A percentile compares a stretch with the other conserved stretches of the same genome.
These are phyloP conservation scores for Microcaecilia unicolor DNA, from an alignment of 2,797 vertebrate genomes.

Conservation along the genomic window DNA sequence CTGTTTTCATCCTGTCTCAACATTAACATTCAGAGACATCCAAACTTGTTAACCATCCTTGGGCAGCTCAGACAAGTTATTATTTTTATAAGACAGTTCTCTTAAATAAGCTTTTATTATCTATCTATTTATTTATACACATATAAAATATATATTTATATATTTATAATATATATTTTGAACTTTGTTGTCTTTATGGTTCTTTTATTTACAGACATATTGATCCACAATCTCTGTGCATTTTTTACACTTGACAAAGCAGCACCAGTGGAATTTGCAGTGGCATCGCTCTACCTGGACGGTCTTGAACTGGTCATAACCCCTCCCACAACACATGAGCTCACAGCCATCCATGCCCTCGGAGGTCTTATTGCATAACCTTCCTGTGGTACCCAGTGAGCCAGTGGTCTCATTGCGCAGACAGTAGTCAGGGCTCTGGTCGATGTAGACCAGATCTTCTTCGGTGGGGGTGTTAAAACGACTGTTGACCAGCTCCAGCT, in stretches of 20 bases:
- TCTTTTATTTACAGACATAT: conserved; percentile 94
- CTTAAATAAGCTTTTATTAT: conserved; percentile 55
- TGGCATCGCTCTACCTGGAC: conserved; percentile 90
- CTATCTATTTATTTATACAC: conserved; percentile 60
- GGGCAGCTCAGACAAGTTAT: too few relatives aligned
- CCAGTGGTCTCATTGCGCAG: conserved; percentile 87
- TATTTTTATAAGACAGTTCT: too few relatives aligned
- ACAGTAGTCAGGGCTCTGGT: conserved; percentile 93
- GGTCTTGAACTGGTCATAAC: conserved; percentile 95
- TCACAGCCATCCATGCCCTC: conserved; percentile 95
- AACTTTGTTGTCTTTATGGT: too few relatives aligned
- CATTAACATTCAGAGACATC: conserved; percentile 1
- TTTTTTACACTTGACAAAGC: conserved; percentile 92
- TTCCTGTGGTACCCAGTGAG: conserved; percentile 83
- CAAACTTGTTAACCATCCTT: too few relatives aligned
- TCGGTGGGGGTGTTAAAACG: conserved; percentile 82
- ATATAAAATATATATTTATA: conserved; percentile 74
- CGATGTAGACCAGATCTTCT: conserved; percentile 86
- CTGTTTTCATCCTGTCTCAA: too few relatives aligned
- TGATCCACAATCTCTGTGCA: conserved; percentile 90
- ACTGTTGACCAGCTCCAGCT: conserved; percentile 84
- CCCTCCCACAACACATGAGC: conserved; percentile 94
- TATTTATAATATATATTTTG: conserved; percentile 62
- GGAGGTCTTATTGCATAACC: conserved; percentile 93
- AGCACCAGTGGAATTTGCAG: conserved; percentile 98